Evolutionary conservation across 2,888 invertebrate genomes (phyloP), one percentile per base, ranked within the genome.

Genomic region (Hyalella azteca): DNA sequence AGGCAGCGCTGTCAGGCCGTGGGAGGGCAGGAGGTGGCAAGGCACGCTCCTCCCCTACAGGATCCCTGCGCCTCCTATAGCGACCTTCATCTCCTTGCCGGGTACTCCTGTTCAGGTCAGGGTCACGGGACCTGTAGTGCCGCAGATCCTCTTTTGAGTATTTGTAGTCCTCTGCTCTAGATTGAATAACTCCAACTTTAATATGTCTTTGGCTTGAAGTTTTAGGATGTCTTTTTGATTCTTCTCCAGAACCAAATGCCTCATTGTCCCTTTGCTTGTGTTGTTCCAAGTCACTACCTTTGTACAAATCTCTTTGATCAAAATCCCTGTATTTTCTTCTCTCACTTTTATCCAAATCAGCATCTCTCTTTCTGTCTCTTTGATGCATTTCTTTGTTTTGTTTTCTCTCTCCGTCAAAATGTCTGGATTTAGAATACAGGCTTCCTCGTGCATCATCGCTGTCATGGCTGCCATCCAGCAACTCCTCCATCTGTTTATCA

Each of bases 41-140:
- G 29, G 75, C 26, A 3, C 75, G 40, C 29, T 75, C 75, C 29
- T 75, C 75, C 45, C 75, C 75, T 13, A 75, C 41, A 26, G 75
- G 75, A 5, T 75, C 75, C 22, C 75, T 41, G 36, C 66, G 66
- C 29, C 75, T 75, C 75, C 45, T 75, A 22, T 75, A 45, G 36
- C 75, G 40, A n/a, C 22, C 2, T 9, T 39, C 45, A 5, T 75
- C 75, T 41, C 75, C n/a, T 45, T 22, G n/a, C 45, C n/a, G 39
- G 9, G 26, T 3, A 36, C 75, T 32, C n/a, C 29, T 32, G 36
- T 66, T 39, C 32, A 36, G 32, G 15, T 36, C 66, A 45, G 9
- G 9, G 36, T 66, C 66, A 15, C 66, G 32, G 7, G 32, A 36
- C 4, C 36, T 4, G 19, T 66, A 66, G 36, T 66, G 66, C 3